These are phyloP conservation scores for Meta bourneti DNA, from an alignment of 2,888 invertebrate species.

Conservation along the genomic window DNA sequence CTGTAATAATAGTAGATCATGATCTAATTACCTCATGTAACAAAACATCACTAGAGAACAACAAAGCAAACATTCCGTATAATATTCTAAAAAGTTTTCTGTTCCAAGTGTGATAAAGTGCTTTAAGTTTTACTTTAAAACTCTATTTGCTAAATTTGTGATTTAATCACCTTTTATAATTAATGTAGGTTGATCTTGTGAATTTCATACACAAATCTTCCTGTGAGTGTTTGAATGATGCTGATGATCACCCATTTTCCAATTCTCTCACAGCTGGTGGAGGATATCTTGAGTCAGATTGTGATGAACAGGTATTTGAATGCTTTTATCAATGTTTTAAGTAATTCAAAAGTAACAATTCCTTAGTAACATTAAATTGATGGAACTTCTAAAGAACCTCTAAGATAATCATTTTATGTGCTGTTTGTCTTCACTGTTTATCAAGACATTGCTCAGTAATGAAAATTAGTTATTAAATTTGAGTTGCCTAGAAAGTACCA, in stretches of 20 bases:
- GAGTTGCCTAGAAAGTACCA: too few relatives aligned
- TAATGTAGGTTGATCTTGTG: conserved; percentile 84
- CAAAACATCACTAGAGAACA: too few relatives aligned
- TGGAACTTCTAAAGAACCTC: neutral
- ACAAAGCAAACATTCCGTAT: too few relatives aligned
- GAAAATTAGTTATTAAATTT: too few relatives aligned
- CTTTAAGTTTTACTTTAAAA: neutral
- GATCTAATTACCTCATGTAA: too few relatives aligned
- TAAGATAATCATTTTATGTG: neutral
- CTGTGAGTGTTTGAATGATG: conserved; percentile 97
- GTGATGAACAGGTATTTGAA: conserved; percentile 89
- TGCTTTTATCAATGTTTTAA: neutral
- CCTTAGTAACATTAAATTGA: neutral
- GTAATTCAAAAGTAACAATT: neutral
- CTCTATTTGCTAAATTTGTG: too few relatives aligned
- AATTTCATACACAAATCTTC: conserved; percentile 92
- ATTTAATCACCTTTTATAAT: too few relatives aligned
- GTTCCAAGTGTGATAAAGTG: too few relatives aligned
- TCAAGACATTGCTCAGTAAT: neutral
- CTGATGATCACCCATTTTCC: conserved; percentile 90
- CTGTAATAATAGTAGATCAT: too few relatives aligned
- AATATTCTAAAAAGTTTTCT: too few relatives aligned
- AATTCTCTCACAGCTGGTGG: conserved; percentile 82
- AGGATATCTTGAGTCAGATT: conserved; percentile 82
- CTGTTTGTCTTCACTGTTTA: neutral